Evolutionary conservation across 2,888 invertebrate species (phyloP).

Genomic region (Lepidocyrtinus sp.): DNA sequence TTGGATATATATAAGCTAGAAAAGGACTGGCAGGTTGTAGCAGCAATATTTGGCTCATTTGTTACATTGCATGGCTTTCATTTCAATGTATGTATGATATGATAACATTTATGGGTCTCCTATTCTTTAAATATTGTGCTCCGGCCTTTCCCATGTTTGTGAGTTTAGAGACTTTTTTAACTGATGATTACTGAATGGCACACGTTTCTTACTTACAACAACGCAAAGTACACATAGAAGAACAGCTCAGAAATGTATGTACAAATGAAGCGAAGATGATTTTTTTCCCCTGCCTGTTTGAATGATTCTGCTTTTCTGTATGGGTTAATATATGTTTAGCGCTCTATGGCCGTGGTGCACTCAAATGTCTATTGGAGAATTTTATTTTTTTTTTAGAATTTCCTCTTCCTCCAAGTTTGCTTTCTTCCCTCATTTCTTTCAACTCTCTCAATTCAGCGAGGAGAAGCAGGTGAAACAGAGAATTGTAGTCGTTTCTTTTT

Average conservation of each 20-base stretch:
- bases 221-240: neutral
- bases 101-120: conserved; percentile 6
- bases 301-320: conserved; percentile 2
- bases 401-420: neutral
- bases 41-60: neutral
- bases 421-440: conserved; percentile 7
- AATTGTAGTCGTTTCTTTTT: conserved; percentile 7
- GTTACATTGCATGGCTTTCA: neutral
- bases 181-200: conserved; percentile 11
- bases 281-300: neutral
- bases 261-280: conserved; percentile 8
- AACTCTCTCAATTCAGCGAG: neutral
- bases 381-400: no score
- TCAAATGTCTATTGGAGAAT: neutral
- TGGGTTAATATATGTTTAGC: no score
- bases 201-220: conserved; percentile 10
- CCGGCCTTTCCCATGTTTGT: conserved; percentile 5
- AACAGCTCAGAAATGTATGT: conserved; percentile 5
- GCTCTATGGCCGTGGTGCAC: conserved; percentile 4
- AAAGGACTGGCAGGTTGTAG: neutral
- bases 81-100: no score
- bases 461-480: conserved; percentile 1
- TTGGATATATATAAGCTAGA: neutral
- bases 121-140: conserved; percentile 1
- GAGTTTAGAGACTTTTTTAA: neutral